These are phyloP conservation scores for Ornithorhynchus anatinus DNA, from an alignment of 2,113 vertebrate species.

Conservation along the genomic window DNA sequence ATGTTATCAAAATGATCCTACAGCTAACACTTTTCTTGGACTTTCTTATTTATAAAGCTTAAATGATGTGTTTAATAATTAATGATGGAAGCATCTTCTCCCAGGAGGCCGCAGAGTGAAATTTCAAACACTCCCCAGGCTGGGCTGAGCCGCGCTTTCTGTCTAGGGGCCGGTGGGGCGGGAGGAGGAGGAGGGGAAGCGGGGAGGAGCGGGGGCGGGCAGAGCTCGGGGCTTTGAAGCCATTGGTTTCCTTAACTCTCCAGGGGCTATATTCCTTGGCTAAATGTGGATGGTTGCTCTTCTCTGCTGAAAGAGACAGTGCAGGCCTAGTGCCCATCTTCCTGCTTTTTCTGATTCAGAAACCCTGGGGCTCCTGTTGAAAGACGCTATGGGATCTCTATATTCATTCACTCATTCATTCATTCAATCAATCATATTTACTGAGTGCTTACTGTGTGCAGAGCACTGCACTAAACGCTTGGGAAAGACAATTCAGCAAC, in stretches of 20 bases:
- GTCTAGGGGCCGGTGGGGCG: slow-evolving; percentile 21
- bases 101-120: slow-evolving; percentile 21
- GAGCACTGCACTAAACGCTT: too few relatives aligned
- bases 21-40: slow-evolving; percentile 60
- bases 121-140: slow-evolving; percentile 18
- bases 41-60: slow-evolving; percentile 64
- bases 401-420: too few relatives aligned
- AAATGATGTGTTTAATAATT: slow-evolving; percentile 69
- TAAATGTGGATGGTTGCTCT: slow-evolving; percentile 13
- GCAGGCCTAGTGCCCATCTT: not conserved
- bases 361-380: not conserved
- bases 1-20: slow-evolving; percentile 54
- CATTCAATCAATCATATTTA: too few relatives aligned
- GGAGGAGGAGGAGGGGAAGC: too few relatives aligned
- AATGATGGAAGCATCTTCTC: slow-evolving; percentile 36
- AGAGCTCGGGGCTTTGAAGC: not conserved
- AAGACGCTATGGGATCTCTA: not conserved
- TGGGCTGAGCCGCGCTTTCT: not conserved
- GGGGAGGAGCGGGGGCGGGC: not conserved
- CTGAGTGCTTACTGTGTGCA: too few relatives aligned
- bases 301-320: slow-evolving; percentile 7
- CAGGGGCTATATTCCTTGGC: slow-evolving; percentile 20
- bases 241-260: slow-evolving; percentile 42
- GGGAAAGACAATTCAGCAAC: too few relatives aligned
- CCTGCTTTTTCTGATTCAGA: not conserved